Evolutionary conservation across 2,113 vertebrate genomes (phyloP).

Genomic region (Tupaia chinensis): DNA sequence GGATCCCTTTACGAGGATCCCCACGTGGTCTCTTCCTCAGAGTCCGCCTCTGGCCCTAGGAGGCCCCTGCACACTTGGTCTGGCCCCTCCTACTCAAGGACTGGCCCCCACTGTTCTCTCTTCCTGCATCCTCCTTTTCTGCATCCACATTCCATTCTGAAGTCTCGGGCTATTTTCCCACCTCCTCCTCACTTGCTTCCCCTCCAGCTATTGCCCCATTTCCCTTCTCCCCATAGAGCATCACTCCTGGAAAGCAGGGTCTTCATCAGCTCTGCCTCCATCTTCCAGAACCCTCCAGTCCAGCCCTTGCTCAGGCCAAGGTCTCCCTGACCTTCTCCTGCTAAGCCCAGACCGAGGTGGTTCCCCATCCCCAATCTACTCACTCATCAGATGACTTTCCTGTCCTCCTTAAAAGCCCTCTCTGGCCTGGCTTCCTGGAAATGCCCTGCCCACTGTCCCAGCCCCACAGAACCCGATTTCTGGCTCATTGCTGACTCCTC

Average conservation of each 20-base stretch:
- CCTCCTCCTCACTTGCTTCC: neutral
- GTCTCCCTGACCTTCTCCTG: neutral
- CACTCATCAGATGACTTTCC: accelerated
- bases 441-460: too few species aligned
- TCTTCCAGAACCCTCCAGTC: neutral
- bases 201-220: neutral
- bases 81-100: neutral
- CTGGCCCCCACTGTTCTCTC: too few species aligned
- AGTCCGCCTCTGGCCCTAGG: neutral
- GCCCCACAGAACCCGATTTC: too few species aligned
- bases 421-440: too few species aligned
- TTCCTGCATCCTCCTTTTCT: too few species aligned
- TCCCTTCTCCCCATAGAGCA: neutral
- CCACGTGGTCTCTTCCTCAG: too few species aligned
- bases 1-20: too few species aligned
- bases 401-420: too few species aligned
- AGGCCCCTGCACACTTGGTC: neutral
- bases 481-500: neutral
- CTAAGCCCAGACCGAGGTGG: neutral
- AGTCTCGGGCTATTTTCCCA: neutral
- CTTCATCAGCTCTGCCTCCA: too few species aligned
- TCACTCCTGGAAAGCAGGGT: too few species aligned
- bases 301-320: neutral
- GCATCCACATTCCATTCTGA: neutral
- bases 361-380: neutral